Conservation (phyloP, 2,888 invertebrate genomes). For the Drosophila cognata region DNA sequence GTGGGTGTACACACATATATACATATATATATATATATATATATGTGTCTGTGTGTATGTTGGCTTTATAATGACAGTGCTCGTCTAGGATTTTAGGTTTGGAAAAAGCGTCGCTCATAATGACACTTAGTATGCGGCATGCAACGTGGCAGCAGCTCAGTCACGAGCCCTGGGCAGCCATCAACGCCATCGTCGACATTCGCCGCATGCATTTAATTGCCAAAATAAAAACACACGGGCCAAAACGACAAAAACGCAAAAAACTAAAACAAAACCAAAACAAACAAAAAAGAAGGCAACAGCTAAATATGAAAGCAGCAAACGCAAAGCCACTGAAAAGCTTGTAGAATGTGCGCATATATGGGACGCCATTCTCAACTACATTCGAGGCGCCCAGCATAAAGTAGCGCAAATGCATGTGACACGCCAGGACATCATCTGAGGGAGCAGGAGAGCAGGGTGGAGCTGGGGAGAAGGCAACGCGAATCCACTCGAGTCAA, state of each 20-base stretch:
- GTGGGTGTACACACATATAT: slow-evolving; percentile 22
- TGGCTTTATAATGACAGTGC: slow-evolving; percentile 71
- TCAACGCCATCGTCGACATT: slow-evolving; percentile 78
- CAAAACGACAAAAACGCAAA: slow-evolving; percentile 35
- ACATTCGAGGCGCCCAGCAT: slow-evolving; percentile 51
- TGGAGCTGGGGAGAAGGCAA: slow-evolving; percentile 13
- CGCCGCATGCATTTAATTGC: slow-evolving; percentile 84
- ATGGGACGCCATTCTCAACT: slow-evolving; percentile 60
- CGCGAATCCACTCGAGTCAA: slow-evolving; percentile 75
- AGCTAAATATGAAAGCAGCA: slow-evolving; percentile 28
- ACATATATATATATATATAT: not conserved
- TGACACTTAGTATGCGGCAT: slow-evolving; percentile 84
- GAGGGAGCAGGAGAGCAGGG: not conserved
- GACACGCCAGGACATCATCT: slow-evolving; percentile 64
- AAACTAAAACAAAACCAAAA: slow-evolving; percentile 46
- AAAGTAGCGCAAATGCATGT: slow-evolving; percentile 77
- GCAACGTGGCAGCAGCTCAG: slow-evolving; percentile 76
- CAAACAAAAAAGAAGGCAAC: slow-evolving; percentile 24
- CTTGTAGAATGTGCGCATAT: slow-evolving; percentile 73
- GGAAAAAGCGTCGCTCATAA: slow-evolving; percentile 75
- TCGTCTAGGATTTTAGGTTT: slow-evolving; percentile 60
- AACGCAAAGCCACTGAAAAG: slow-evolving; percentile 64
- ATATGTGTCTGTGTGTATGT: slow-evolving; percentile 17
- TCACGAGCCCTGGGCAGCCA: slow-evolving; percentile 74
- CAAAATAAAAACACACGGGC: slow-evolving; percentile 78